Evolutionary conservation across 2,888 invertebrate species (phyloP).

Genomic region (Arenicola marina): DNA sequence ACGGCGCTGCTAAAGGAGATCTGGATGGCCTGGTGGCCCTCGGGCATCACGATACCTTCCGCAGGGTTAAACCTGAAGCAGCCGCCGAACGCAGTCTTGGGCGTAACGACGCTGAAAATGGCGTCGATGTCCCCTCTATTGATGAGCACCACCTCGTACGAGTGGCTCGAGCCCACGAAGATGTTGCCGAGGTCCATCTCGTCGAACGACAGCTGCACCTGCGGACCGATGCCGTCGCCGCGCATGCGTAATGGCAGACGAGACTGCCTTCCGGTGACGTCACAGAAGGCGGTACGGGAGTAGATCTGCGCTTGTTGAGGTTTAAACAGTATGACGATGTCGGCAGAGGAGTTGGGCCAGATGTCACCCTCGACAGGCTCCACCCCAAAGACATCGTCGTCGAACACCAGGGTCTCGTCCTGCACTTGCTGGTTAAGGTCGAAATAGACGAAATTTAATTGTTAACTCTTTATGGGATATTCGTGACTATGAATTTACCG

Average conservation of each 20-base stretch:
- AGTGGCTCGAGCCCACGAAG: slow-evolving; percentile 59
- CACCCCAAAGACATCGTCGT: slow-evolving; percentile 57
- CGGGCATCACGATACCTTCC: slow-evolving; percentile 59
- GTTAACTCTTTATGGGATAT: no score
- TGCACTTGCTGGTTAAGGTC: slow-evolving; percentile 53
- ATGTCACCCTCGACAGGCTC: slow-evolving; percentile 61
- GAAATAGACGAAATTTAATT: no score
- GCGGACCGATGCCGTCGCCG: slow-evolving; percentile 60
- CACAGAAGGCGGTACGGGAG: slow-evolving; percentile 58
- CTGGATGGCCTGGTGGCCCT: slow-evolving; percentile 59
- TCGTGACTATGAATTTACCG: no score
- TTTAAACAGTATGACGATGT: slow-evolving; percentile 57
- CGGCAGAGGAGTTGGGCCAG: slow-evolving; percentile 59
- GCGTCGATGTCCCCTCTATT: slow-evolving; percentile 62
- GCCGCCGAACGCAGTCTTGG: slow-evolving; percentile 52
- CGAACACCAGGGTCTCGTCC: slow-evolving; percentile 53
- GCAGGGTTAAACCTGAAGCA: slow-evolving; percentile 59
- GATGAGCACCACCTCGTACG: slow-evolving; percentile 59
- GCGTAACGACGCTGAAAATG: slow-evolving; percentile 52
- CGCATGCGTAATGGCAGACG: slow-evolving; percentile 57
- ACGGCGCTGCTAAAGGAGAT: slow-evolving; percentile 53
- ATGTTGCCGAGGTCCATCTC: slow-evolving; percentile 60
- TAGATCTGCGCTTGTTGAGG: slow-evolving; percentile 58
- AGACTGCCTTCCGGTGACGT: slow-evolving; percentile 59
- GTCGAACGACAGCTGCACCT: slow-evolving; percentile 57